These are phyloP conservation scores for Xanthostigma xanthostigma DNA, from an alignment of 2,888 invertebrate species.

Conservation along the genomic window DNA sequence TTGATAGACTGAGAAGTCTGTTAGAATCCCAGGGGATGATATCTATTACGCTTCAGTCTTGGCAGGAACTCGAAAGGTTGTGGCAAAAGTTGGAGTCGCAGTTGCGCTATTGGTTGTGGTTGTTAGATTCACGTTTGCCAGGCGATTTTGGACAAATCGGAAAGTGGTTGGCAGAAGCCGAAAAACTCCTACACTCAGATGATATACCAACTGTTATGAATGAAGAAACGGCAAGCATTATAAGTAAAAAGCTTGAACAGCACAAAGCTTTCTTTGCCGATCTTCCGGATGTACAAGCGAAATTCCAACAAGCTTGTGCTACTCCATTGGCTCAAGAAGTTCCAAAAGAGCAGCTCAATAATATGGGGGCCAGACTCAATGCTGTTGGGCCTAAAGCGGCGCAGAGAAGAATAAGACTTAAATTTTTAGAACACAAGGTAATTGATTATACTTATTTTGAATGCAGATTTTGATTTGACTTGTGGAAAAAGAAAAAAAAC, in stretches of 20 bases:
- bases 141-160: conserved; percentile 76
- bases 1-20: conserved; percentile 62
- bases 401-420: conserved; percentile 68
- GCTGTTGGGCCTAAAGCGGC: conserved; percentile 61
- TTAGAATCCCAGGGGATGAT: conserved; percentile 69
- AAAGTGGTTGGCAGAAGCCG: conserved; percentile 82
- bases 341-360: conserved; percentile 64
- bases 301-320: conserved; percentile 60
- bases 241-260: conserved; percentile 76
- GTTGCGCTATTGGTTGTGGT: conserved; percentile 77
- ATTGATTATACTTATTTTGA: conserved; percentile 6
- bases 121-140: conserved; percentile 70
- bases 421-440: conserved; percentile 79
- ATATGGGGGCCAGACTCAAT: conserved; percentile 64
- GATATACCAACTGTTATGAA: conserved; percentile 74
- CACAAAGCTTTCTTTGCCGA: conserved; percentile 82
- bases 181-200: conserved; percentile 63
- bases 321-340: conserved; percentile 54
- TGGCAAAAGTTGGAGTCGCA: conserved; percentile 71
- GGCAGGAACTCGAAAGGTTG: conserved; percentile 63
- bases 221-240: conserved; percentile 75
- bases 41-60: conserved; percentile 70
- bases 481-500: no score
- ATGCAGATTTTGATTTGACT: no score
- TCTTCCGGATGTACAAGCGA: conserved; percentile 57